Evolutionary conservation across 2,113 vertebrate species (phyloP).

Genomic region (Sylvia atricapilla): DNA sequence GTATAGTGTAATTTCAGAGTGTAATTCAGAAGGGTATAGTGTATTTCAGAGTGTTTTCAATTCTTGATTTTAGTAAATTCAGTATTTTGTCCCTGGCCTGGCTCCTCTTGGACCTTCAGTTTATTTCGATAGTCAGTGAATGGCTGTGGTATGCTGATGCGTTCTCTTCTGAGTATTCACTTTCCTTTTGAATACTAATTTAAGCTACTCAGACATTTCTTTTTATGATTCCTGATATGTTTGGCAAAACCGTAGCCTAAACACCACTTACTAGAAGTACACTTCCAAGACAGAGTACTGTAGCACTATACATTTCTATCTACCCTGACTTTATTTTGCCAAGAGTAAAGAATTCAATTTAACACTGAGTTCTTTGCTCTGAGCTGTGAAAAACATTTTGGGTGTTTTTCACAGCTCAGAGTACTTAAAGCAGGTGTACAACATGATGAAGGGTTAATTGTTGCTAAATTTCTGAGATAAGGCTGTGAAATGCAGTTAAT

Average conservation of each 20-base stretch:
- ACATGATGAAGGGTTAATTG: neutral
- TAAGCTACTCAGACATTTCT: neutral
- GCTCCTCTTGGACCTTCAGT: neutral
- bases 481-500: neutral
- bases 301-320: neutral
- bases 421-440: neutral
- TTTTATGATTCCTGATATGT: neutral
- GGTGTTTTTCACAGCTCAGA: neutral
- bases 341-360: neutral
- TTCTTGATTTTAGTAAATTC: neutral
- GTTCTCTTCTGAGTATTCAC: neutral
- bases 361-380: neutral
- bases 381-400: neutral
- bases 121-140: neutral
- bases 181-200: neutral
- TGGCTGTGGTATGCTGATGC: neutral
- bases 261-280: neutral
- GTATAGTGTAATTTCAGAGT: neutral
- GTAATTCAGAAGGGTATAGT: neutral
- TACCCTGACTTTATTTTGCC: neutral
- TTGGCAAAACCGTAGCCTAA: neutral
- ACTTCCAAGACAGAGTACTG: neutral
- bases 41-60: neutral
- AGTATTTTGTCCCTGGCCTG: neutral
- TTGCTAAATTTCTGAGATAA: neutral